Percentiles rank a stretch among this genome's conserved stretches.
phyloP scores from a whole-genome alignment of 2,888 invertebrate genomes.

The Megamerina dolium region DNA sequence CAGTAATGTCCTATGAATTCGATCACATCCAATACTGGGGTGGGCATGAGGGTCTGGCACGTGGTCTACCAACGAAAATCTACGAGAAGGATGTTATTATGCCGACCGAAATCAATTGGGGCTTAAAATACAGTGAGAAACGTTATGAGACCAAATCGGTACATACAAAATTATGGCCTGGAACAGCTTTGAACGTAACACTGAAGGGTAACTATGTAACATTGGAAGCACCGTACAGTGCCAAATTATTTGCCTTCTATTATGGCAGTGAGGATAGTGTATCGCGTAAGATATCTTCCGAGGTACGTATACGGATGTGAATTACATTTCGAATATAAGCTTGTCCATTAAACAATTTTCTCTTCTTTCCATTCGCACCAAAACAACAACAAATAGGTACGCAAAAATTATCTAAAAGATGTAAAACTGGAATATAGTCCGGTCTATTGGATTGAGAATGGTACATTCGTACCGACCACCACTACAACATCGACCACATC shows the following conservation, averaged over 20 bases:
- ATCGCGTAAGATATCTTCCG: slow-evolving; percentile 41
- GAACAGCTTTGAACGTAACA: slow-evolving; percentile 77
- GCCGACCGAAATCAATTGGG: slow-evolving; percentile 64
- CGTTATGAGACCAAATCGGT: slow-evolving; percentile 53
- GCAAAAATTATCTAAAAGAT: slow-evolving; percentile 62
- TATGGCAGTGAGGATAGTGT: slow-evolving; percentile 42
- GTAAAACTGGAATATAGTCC: slow-evolving; percentile 68
- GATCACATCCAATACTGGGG: slow-evolving; percentile 73
- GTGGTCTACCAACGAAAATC: slow-evolving; percentile 44
- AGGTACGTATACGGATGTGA: slow-evolving; percentile 33
- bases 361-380: slow-evolving; percentile 1
- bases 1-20: slow-evolving; percentile 67
- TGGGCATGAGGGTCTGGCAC: slow-evolving; percentile 58
- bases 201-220: slow-evolving; percentile 67
- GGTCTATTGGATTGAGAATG: slow-evolving; percentile 69
- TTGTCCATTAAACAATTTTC: not conserved
- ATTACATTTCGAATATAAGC: not conserved
- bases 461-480: slow-evolving; percentile 71
- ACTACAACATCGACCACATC: slow-evolving; percentile 63
- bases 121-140: slow-evolving; percentile 54
- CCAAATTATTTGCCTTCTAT: slow-evolving; percentile 59
- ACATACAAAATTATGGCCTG: slow-evolving; percentile 64
- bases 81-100: slow-evolving; percentile 34
- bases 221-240: slow-evolving; percentile 68
- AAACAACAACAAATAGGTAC: slow-evolving; percentile 39